Conservation (phyloP, 2,888 invertebrate genomes). For the Nomada ruficornis region DNA sequence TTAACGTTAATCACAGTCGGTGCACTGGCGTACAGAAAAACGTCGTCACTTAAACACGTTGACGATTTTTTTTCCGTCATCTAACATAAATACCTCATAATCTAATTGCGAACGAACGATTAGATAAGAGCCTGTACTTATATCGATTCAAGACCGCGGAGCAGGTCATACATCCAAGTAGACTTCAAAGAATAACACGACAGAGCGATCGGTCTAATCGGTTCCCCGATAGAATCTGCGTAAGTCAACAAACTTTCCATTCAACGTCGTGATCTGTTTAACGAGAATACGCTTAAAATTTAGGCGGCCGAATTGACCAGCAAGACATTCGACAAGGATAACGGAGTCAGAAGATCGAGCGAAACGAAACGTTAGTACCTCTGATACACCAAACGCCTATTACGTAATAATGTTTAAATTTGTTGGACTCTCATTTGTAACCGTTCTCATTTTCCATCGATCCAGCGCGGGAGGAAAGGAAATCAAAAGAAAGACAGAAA, state of each 20-base stretch:
- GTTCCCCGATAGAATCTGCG: neutral
- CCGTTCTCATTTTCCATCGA: neutral
- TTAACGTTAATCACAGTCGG: conserved; percentile 13
- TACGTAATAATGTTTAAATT: neutral
- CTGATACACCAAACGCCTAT: neutral
- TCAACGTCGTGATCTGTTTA: no score
- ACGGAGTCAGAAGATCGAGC: neutral
- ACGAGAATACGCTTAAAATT: neutral
- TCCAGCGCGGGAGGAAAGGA: neutral
- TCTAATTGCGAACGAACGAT: conserved; percentile 4
- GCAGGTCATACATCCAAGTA: neutral
- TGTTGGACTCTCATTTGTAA: no score
- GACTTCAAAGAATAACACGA: neutral
- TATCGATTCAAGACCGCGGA: neutral
- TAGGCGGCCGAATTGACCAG: neutral
- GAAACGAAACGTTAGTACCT: conserved; percentile 10
- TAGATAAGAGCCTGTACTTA: conserved; percentile 33
- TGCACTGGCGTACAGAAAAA: neutral
- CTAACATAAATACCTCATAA: neutral
- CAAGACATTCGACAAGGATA: neutral
- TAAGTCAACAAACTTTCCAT: conserved; percentile 7
- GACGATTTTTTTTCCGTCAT: neutral
- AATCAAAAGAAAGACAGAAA: neutral
- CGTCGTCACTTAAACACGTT: no score
- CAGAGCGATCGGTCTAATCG: neutral